Evolutionary conservation across 1,140 invertebrate species (phyloP).

Genomic region (Glossosoma conforme): DNA sequence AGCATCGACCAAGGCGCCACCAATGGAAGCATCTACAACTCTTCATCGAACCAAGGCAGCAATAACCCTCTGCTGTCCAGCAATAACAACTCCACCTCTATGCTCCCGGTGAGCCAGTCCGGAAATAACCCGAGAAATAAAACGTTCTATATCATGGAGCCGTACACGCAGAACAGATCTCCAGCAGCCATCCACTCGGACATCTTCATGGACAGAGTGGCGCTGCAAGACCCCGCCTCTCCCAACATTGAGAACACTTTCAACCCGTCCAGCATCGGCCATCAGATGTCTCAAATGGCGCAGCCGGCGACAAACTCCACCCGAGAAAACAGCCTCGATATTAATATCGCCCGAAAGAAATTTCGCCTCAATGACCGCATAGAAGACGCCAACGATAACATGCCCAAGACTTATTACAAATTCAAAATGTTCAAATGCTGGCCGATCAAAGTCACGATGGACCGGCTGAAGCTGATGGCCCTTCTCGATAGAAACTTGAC

Average conservation of each 20-base stretch:
- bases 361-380: slow-evolving; percentile 42
- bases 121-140: slow-evolving; percentile 12
- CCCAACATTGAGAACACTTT: slow-evolving; percentile 49
- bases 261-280: slow-evolving; percentile 41
- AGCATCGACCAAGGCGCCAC: slow-evolving; percentile 36
- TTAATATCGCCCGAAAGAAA: slow-evolving; percentile 40
- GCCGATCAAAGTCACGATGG: slow-evolving; percentile 76
- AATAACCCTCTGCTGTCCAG: slow-evolving; percentile 46
- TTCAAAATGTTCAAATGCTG: slow-evolving; percentile 69
- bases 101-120: slow-evolving; percentile 42
- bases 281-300: slow-evolving; percentile 35
- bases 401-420: slow-evolving; percentile 80
- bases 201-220: slow-evolving; percentile 46
- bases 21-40: slow-evolving; percentile 35
- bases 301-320: slow-evolving; percentile 35
- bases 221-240: slow-evolving; percentile 43
- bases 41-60: slow-evolving; percentile 48
- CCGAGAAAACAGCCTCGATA: slow-evolving; percentile 42
- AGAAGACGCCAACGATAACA: slow-evolving; percentile 44
- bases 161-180: slow-evolving; percentile 39
- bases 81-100: slow-evolving; percentile 46
- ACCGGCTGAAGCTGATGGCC: slow-evolving; percentile 85
- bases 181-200: slow-evolving; percentile 45
- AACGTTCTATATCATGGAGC: slow-evolving; percentile 21
- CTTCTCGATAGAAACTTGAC: slow-evolving; percentile 90